Percentiles rank a stretch among this genome's conserved stretches.
phyloP scores from a whole-genome alignment of 2,888 invertebrate species.

The Conchocele bisecta region DNA sequence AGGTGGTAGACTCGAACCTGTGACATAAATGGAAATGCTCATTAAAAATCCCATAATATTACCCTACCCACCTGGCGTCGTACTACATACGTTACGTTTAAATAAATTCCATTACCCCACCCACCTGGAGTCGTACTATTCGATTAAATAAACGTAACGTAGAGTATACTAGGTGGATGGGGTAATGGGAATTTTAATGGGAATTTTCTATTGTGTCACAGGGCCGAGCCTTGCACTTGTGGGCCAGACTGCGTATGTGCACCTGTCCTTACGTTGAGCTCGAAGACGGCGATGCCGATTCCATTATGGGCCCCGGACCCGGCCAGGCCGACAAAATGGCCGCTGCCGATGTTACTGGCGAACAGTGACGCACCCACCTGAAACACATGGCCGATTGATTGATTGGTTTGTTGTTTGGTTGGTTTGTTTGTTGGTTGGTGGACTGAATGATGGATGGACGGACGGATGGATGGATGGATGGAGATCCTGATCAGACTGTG shows the following conservation, averaged over 20 bases:
- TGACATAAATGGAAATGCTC: too few relatives aligned
- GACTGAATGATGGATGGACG: background rate
- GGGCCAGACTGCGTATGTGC: background rate
- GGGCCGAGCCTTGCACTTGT: background rate
- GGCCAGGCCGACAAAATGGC: constrained; percentile 83
- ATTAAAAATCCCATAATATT: too few relatives aligned
- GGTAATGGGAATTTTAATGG: background rate
- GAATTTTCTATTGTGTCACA: background rate
- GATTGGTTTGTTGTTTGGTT: constrained; percentile 65
- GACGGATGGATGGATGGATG: too few relatives aligned
- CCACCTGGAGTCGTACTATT: background rate
- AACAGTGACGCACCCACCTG: constrained; percentile 81
- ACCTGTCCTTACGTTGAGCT: constrained; percentile 81
- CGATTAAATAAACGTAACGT: too few relatives aligned
- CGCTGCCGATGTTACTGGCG: constrained; percentile 84
- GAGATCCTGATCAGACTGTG: too few relatives aligned
- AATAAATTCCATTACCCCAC: background rate
- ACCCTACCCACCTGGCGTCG: too few relatives aligned
- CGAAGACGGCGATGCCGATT: constrained; percentile 83
- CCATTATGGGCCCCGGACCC: constrained; percentile 83
- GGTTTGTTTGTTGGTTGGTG: too few relatives aligned
- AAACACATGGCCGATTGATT: background rate
- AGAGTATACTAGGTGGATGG: background rate
- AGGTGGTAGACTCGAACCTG: too few relatives aligned
- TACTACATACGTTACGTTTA: background rate